Percentiles rank a stretch among this genome's conserved stretches.
Conservation (phyloP, 2,797 vertebrate species). For the Channallabes apus region DNA sequence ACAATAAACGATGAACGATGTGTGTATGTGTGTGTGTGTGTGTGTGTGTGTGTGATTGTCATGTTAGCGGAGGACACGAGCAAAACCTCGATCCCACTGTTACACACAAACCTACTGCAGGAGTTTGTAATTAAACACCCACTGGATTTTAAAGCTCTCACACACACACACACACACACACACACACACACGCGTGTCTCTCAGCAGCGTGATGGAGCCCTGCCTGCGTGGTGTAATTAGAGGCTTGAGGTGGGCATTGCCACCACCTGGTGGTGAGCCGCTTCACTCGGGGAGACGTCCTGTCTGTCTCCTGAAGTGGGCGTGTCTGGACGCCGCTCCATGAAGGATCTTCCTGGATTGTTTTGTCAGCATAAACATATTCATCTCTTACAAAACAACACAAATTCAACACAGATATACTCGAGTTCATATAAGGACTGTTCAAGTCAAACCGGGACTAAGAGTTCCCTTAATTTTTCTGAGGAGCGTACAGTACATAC, state of each 20-base stretch:
- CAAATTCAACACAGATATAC: neutral
- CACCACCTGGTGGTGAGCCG: slow-evolving; percentile 77
- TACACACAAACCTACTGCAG: neutral
- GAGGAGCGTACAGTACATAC: too few species aligned
- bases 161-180: slow-evolving; percentile 14
- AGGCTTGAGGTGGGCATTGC: slow-evolving; percentile 73
- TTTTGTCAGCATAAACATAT: neutral
- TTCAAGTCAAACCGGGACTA: too few species aligned
- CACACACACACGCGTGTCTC: slow-evolving; percentile 15
- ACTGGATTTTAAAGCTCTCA: neutral
- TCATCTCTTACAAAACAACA: neutral
- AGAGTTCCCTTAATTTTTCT: too few species aligned
- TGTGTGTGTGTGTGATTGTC: neutral
- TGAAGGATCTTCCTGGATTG: slow-evolving; percentile 19
- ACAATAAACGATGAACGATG: too few species aligned
- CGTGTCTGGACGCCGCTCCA: slow-evolving; percentile 46
- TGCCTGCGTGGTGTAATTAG: slow-evolving; percentile 68
- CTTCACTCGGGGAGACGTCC: slow-evolving; percentile 61
- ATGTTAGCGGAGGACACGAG: neutral
- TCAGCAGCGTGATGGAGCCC: slow-evolving; percentile 14
- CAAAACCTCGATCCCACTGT: neutral
- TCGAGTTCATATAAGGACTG: too few species aligned
- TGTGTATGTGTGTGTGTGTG: too few species aligned
- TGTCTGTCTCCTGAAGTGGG: slow-evolving; percentile 52
- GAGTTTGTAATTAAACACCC: neutral